Evolutionary conservation across 1,140 invertebrate species (phyloP), one percentile per base, ranked within the genome.

Genomic region (Pseudomyrmex flavicornis): DNA sequence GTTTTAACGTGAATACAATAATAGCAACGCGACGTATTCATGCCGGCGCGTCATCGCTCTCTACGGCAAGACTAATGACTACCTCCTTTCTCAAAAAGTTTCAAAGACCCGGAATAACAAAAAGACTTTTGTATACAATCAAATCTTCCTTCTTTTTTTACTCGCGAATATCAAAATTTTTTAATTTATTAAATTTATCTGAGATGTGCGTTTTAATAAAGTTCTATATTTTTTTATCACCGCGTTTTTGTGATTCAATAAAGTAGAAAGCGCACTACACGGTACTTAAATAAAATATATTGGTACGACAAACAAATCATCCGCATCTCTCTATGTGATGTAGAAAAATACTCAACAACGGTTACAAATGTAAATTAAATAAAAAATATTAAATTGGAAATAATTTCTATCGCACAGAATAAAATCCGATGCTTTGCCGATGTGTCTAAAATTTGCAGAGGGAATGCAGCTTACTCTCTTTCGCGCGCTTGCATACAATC

Each of bases 351-450:
- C 26, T n/a, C 12, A 35, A 8, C 2, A 61, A 8, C 8, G 2
- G 35, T n/a, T 22, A 10, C 2, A 35, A 54, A 13, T 65, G 13
- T 26, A 70, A 10, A 70, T 69, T 69, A 52, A 7, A 69, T 69
- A 70, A 70, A 70, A 35, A 54, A 26, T 1, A 52, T 54, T 52
- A 52, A 12, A n/a, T 69, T 3, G 26, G 2, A 69, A 7, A 69
- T 50, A 52, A 69, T 69, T 10, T 10, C 10, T n/a, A 17, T 4
- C 2, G 5, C 35, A 26, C 52, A 52, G 52, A 63, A 15, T 17
- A n/a, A 56, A 2, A 46, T 22, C n/a, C 4, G 20, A 69, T 69
- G 15, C 15, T 17, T 17, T 68, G 20, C 12, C 20, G 3, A 61
- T 26, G 1, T 12, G 1, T 12, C 13, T 13, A 35, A 35, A 35